phyloP scores from a whole-genome alignment of 2,888 invertebrate genomes.

The Mamestra brassicae region DNA sequence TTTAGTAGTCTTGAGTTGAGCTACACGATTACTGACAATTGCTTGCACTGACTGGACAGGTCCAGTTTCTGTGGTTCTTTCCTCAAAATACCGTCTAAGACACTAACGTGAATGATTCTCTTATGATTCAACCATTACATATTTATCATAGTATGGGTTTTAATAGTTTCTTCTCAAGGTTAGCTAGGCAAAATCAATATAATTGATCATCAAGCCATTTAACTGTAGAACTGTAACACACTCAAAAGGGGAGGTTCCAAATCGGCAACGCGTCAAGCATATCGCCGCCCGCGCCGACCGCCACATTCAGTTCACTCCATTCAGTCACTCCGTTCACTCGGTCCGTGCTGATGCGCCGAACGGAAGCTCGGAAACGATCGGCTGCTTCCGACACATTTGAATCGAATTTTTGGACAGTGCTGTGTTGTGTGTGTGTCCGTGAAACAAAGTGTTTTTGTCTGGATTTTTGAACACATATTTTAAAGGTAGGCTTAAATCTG shows the following conservation, averaged over 20 bases:
- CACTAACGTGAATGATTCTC: too few relatives aligned
- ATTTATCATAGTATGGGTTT: too few relatives aligned
- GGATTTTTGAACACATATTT: constrained; percentile 10
- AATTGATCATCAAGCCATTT: constrained; percentile 17
- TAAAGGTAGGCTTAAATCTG: constrained; percentile 26
- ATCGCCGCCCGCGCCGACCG: constrained; percentile 67
- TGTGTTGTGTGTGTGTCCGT: constrained; percentile 51
- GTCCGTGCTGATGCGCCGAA: constrained; percentile 69
- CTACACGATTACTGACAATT: too few relatives aligned
- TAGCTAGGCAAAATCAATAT: too few relatives aligned
- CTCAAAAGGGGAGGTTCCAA: constrained; percentile 72
- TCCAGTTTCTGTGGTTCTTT: too few relatives aligned
- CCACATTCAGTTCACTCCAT: constrained; percentile 50
- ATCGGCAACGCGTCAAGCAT: constrained; percentile 72
- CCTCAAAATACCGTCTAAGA: too few relatives aligned
- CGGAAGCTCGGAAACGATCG: constrained; percentile 64
- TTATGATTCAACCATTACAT: too few relatives aligned
- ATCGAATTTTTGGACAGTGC: constrained; percentile 49
- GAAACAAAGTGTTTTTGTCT: constrained; percentile 22
- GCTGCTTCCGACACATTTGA: constrained; percentile 53
- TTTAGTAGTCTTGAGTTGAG: too few relatives aligned
- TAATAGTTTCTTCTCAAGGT: too few relatives aligned
- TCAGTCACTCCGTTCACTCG: constrained; percentile 68
- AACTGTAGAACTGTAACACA: constrained; percentile 40
- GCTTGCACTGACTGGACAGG: too few relatives aligned